Base-by-base conservation (phyloP, 2,888 invertebrate species). In the Coremacera marginata region DNA sequence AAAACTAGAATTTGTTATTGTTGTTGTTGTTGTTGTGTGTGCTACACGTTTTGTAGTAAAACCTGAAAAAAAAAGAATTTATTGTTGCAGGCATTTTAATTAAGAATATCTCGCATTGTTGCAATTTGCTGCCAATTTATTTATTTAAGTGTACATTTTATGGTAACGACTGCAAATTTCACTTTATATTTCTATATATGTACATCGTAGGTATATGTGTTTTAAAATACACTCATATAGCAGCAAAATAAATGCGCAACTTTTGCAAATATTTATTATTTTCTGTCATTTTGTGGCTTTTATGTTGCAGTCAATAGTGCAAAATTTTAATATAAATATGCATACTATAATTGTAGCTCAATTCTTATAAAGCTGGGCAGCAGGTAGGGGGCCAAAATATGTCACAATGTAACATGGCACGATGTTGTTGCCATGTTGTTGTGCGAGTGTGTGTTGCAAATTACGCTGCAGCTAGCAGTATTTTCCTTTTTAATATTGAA, bases 221-320 rank as follows among this genome's bases (percentile, higher is more conserved):
- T 27, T 0, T 14, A 62, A 16, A 5, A 44, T 11, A 44, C 44
- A 11, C 44, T 2, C 44, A 44, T 44, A 14, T 11, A 44, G 44
- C 14, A 14, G 44, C 44, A 44, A 68, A 49, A 51, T 9, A 51
- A 63, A 25, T 52, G 22, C 52, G 27, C 16, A 52, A 22, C 19
- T 25, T 52, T 31, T 52, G 55, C 70, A 34, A 31, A 55, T 55
- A 70, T 70, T 70, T 70, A 55, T 52, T 44, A 55, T 55, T 70
- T 51, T 70, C 52, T 70, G 68, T 49, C 27, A 51, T 1, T 27
- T 68, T 68, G 52, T n/a, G 52, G 70, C 25, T 52, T 70, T 70
- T 70, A 31, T 67, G 44, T 31, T 9, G 70, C 70, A 52, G 70
- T 70, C 70, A 70, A 31, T 70, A 49, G 49, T 49, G 68, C 16